Conservation (phyloP, 2,113 vertebrate genomes). For the Rhinoderma darwinii region DNA sequence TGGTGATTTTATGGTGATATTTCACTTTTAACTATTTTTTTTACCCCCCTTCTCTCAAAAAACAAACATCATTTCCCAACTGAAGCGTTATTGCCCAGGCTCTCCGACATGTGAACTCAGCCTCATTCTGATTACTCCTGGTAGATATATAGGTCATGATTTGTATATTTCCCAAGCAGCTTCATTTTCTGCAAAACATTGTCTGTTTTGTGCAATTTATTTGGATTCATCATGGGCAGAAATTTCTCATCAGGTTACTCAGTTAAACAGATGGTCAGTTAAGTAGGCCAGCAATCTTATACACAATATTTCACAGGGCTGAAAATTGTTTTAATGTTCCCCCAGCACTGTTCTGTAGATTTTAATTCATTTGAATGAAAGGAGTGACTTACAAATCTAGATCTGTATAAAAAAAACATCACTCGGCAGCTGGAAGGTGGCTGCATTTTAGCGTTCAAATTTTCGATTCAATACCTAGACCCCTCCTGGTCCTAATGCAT, state of each 20-base stretch:
- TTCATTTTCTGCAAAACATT: slow-evolving; percentile 36
- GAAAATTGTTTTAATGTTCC: slow-evolving; percentile 8
- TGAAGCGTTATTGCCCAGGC: background rate
- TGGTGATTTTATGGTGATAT: no score
- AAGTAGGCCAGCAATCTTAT: slow-evolving; percentile 49
- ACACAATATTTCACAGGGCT: slow-evolving; percentile 38
- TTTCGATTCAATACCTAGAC: background rate
- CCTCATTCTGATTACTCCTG: slow-evolving; percentile 7
- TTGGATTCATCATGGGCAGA: slow-evolving; percentile 16
- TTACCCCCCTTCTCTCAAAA: no score
- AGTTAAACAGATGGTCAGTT: slow-evolving; percentile 55
- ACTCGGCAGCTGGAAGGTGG: background rate
- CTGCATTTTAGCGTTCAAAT: background rate
- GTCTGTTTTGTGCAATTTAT: slow-evolving; percentile 27
- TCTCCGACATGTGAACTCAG: background rate
- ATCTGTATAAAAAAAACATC: background rate
- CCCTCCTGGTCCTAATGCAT: background rate
- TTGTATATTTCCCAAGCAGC: slow-evolving; percentile 28
- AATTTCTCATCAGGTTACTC: slow-evolving; percentile 53
- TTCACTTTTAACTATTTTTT: no score
- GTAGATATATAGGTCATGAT: slow-evolving; percentile 30
- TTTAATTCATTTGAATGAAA: background rate
- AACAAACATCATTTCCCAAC: background rate
- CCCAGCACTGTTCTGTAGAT: background rate
- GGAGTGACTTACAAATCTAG: background rate